phyloP scores from a whole-genome alignment of 2,888 invertebrate genomes.

The Bellardia bayeri region DNA sequence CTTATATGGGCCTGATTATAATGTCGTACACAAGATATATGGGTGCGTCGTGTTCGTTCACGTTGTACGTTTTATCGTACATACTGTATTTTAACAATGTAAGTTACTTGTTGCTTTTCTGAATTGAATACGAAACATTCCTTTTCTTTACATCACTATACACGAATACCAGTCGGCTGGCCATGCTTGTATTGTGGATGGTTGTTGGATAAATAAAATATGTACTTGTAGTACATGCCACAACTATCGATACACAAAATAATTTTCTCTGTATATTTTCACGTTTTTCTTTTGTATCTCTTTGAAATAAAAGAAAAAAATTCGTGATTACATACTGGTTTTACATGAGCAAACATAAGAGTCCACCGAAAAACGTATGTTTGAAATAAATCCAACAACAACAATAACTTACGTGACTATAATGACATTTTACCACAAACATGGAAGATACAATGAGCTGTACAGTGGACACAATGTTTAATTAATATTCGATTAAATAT shows the following conservation, averaged over 20 bases:
- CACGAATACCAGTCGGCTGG: constrained; percentile 25
- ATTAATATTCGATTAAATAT: not conserved
- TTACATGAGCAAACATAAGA: constrained; percentile 40
- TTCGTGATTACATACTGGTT: constrained; percentile 36
- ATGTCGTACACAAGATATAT: constrained; percentile 44
- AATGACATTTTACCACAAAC: constrained; percentile 54
- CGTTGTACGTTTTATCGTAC: constrained; percentile 8
- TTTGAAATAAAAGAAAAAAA: not conserved
- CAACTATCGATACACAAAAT: constrained; percentile 50
- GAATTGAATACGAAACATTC: constrained; percentile 62
- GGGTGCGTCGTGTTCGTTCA: constrained; percentile 52
- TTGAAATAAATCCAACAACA: constrained; percentile 15
- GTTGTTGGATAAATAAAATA: constrained; percentile 20
- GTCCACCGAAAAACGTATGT: constrained; percentile 21
- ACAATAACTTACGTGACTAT: constrained; percentile 50
- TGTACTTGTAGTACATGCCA: constrained; percentile 27
- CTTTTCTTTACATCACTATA: constrained; percentile 27
- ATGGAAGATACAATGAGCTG: constrained; percentile 15
- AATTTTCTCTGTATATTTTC: constrained; percentile 43
- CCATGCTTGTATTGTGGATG: constrained; percentile 33
- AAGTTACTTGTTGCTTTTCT: constrained; percentile 70
- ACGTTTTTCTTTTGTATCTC: constrained; percentile 26
- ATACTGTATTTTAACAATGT: constrained; percentile 36
- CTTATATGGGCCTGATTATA: constrained; percentile 64
- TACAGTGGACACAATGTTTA: not conserved